Evolutionary conservation across 2,113 vertebrate genomes (phyloP).

Genomic region (Silurus meridionalis): DNA sequence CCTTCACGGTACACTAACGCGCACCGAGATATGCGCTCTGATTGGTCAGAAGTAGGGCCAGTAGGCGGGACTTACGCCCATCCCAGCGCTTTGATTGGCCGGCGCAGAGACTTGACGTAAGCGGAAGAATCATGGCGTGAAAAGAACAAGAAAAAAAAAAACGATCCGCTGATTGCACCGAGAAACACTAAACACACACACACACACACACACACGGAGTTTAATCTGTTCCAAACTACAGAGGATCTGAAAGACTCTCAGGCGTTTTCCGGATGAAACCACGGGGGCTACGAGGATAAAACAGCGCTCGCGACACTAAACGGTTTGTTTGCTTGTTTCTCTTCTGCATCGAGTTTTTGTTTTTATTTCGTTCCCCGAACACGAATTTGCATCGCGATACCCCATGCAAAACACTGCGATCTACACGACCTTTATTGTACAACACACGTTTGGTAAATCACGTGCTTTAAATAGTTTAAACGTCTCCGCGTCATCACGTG

Average conservation of each 20-base stretch:
- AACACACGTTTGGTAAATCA: not conserved
- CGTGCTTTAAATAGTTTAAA: not conserved
- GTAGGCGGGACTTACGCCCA: not conserved
- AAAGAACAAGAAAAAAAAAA: not conserved
- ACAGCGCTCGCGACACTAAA: not conserved
- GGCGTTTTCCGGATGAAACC: not conserved
- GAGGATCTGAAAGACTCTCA: not conserved
- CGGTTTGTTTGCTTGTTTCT: not conserved
- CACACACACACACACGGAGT: not conserved
- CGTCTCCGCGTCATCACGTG: not conserved
- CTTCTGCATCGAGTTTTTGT: not conserved
- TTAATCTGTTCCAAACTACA: not conserved
- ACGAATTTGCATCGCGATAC: not conserved
- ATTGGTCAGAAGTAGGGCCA: conserved; percentile 42
- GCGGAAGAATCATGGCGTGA: not conserved
- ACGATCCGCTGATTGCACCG: not conserved
- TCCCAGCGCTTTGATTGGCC: conserved; percentile 30
- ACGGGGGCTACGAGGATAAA: not conserved
- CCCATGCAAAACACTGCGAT: not conserved
- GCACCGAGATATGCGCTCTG: not conserved
- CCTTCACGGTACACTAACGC: not conserved
- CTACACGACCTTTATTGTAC: not conserved
- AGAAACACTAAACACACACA: not conserved
- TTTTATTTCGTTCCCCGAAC: not conserved
- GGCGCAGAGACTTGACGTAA: not conserved